These are phyloP conservation scores for Ambastaia sidthimunki DNA, from an alignment of 2,797 vertebrate species.

Conservation along the genomic window DNA sequence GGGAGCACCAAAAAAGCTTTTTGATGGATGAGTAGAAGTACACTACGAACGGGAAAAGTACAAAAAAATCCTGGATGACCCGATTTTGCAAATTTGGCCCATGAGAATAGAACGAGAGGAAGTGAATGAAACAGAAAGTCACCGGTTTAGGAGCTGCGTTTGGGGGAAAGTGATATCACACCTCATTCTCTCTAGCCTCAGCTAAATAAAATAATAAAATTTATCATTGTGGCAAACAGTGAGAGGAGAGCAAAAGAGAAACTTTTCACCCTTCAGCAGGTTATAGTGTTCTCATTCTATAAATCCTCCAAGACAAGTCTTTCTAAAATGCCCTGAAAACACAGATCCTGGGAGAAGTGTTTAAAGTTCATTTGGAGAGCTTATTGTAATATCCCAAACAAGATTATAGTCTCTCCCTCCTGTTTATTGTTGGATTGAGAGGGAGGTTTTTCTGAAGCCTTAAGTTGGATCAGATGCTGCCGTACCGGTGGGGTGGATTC, in stretches of 20 bases:
- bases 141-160: constrained; percentile 67
- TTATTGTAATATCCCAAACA: constrained; percentile 29
- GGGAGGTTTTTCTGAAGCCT: constrained; percentile 11
- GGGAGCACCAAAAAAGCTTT: constrained; percentile 58
- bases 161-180: constrained; percentile 63
- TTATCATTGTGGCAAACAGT: constrained; percentile 47
- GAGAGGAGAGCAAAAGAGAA: constrained; percentile 28
- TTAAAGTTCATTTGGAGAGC: constrained; percentile 32
- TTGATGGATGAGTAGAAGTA: constrained; percentile 66
- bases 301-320: constrained; percentile 24
- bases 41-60: constrained; percentile 37
- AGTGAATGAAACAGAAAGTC: constrained; percentile 60
- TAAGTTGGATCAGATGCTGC: constrained; percentile 10
- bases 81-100: constrained; percentile 70
- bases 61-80: constrained; percentile 56
- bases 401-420: constrained; percentile 14
- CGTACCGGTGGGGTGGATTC: background rate
- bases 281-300: constrained; percentile 24
- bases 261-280: constrained; percentile 49
- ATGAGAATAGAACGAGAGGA: constrained; percentile 64
- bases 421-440: constrained; percentile 30
- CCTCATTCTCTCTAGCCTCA: constrained; percentile 50
- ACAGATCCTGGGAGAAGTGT: constrained; percentile 22
- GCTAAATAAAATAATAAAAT: constrained; percentile 49
- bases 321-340: constrained; percentile 46